Percentiles rank a stretch among this genome's conserved stretches.
phyloP scores from a whole-genome alignment of 2,888 invertebrate genomes.

The Sthenelais limicola region DNA sequence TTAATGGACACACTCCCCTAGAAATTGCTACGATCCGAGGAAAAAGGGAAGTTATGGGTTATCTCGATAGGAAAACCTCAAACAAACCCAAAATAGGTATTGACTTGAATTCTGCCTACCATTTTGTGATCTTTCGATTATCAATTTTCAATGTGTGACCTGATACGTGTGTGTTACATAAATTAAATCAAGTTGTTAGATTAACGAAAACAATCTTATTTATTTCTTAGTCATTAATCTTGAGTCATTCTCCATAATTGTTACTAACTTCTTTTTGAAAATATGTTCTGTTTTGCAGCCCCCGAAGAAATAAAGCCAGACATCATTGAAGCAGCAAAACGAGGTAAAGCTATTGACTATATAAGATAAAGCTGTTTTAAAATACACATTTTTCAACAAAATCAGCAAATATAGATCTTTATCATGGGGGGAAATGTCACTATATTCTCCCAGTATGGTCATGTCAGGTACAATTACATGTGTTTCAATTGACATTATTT shows the following conservation, averaged over 20 bases:
- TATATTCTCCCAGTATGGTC: too few relatives aligned
- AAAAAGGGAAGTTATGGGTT: constrained; percentile 64
- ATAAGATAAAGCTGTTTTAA: too few relatives aligned
- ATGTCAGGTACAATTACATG: too few relatives aligned
- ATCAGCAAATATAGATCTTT: too few relatives aligned
- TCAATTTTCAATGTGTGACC: too few relatives aligned
- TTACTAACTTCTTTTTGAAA: constrained; percentile 10
- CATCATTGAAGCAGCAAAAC: constrained; percentile 69
- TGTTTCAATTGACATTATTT: not conserved
- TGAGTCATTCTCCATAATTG: too few relatives aligned
- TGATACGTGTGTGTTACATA: too few relatives aligned
- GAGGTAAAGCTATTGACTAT: constrained; percentile 57
- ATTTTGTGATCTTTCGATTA: not conserved
- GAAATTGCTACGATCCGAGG: constrained; percentile 67
- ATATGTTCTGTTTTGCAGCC: constrained; percentile 53
- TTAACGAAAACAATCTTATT: not conserved
- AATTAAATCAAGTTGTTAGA: not conserved
- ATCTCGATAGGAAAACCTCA: constrained; percentile 70
- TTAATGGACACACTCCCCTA: constrained; percentile 70
- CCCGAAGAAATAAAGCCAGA: constrained; percentile 67
- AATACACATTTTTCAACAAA: too few relatives aligned
- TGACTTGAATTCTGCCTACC: constrained; percentile 37
- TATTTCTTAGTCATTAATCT: not conserved
- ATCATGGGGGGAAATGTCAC: too few relatives aligned
- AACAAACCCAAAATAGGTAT: constrained; percentile 66